These are phyloP conservation scores for Alaudala cheleensis DNA, from an alignment of 2,113 vertebrate species.

Conservation along the genomic window DNA sequence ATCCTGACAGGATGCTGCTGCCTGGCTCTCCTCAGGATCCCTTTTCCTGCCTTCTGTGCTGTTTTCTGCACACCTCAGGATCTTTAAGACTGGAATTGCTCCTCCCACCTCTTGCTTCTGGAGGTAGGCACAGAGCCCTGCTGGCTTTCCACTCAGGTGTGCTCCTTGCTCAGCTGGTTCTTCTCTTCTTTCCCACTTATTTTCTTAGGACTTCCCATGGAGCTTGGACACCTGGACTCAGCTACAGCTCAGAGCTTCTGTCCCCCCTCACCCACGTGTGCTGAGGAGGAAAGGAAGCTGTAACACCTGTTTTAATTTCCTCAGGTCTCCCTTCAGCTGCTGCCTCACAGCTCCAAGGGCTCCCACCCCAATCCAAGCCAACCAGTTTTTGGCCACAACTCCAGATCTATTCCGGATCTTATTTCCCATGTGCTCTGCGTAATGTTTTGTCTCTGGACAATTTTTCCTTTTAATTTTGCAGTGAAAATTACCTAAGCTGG, in stretches of 20 bases:
- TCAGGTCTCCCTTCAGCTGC: neutral
- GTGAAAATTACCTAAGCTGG: neutral
- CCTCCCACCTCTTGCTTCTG: neutral
- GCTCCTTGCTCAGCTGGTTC: neutral
- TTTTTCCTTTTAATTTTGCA: neutral
- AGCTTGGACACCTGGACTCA: neutral
- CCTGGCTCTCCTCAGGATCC: neutral
- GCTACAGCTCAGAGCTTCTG: neutral
- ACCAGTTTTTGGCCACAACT: neutral
- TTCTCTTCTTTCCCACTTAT: neutral
- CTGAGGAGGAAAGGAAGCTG: neutral
- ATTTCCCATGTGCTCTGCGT: neutral
- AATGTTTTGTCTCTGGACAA: neutral
- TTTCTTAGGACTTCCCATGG: fast-evolving
- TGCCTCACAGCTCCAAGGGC: neutral
- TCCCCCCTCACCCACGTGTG: fast-evolving
- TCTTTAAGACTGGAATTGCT: neutral
- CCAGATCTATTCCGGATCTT: neutral
- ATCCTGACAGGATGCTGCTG: neutral
- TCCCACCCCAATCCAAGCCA: neutral
- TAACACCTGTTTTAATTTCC: neutral
- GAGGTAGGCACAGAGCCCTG: neutral
- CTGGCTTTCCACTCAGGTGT: neutral
- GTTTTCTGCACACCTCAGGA: neutral
- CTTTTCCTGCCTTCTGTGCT: fast-evolving